Evolutionary conservation across 2,113 vertebrate genomes (phyloP).

Genomic region (Microtus montanus): DNA sequence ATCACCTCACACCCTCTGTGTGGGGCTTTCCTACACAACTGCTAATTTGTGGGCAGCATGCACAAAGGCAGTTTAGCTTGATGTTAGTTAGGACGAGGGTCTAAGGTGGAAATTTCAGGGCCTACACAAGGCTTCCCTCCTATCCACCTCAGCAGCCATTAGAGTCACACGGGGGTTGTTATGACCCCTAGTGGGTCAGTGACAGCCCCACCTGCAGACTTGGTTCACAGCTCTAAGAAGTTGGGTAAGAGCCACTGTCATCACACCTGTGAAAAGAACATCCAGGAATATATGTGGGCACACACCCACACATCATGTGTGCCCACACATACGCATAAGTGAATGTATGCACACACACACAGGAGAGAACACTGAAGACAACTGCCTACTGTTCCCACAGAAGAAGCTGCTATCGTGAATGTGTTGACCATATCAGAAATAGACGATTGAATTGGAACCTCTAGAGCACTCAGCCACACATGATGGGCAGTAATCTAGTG

Average conservation of each 20-base stretch:
- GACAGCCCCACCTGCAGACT: neutral
- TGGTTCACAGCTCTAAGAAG: neutral
- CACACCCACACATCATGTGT: neutral
- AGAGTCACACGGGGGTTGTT: neutral
- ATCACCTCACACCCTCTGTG: neutral
- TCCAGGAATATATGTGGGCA: no score
- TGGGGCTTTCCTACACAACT: neutral
- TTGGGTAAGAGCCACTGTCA: neutral
- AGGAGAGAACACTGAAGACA: no score
- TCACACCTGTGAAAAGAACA: neutral
- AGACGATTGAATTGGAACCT: neutral
- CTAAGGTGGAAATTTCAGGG: neutral
- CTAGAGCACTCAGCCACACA: neutral
- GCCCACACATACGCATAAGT: no score
- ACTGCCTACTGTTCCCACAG: accelerated
- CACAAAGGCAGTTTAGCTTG: no score
- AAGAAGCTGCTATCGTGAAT: neutral
- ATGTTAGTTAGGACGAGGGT: accelerated
- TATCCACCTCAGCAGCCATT: neutral
- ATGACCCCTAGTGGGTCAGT: accelerated
- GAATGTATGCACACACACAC: no score
- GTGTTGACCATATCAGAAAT: neutral
- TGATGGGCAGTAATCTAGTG: neutral
- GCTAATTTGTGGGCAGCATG: neutral
- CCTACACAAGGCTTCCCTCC: neutral